These are phyloP conservation scores for Zaprionus tsacasi DNA, from an alignment of 1,140 invertebrate species.

Conservation along the genomic window DNA sequence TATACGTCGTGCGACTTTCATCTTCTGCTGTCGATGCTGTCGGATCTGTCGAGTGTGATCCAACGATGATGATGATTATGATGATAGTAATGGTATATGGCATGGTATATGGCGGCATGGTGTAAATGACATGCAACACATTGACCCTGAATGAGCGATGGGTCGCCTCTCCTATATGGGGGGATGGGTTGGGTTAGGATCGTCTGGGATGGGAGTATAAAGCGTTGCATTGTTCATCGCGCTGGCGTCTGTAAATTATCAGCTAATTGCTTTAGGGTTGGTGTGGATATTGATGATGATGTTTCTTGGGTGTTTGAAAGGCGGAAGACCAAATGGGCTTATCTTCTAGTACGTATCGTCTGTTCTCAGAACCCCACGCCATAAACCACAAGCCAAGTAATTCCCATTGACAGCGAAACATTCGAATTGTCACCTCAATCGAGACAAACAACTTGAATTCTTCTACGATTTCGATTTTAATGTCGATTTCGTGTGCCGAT, in stretches of 20 bases:
- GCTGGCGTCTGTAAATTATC: slow-evolving; percentile 59
- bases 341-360: background rate
- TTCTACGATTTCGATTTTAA: slow-evolving; percentile 34
- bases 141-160: slow-evolving; percentile 63
- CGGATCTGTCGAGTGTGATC: background rate
- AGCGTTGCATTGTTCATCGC: slow-evolving; percentile 57
- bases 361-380: slow-evolving; percentile 19
- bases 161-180: slow-evolving; percentile 5
- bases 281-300: slow-evolving; percentile 40
- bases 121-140: slow-evolving; percentile 66
- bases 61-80: slow-evolving; percentile 4
- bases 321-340: slow-evolving; percentile 45
- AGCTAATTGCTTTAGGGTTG: slow-evolving; percentile 31
- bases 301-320: slow-evolving; percentile 50
- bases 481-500: slow-evolving; percentile 51
- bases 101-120: slow-evolving; percentile 9
- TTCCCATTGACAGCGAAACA: slow-evolving; percentile 67
- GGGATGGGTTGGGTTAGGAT: background rate
- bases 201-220: slow-evolving; percentile 37
- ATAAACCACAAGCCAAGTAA: slow-evolving; percentile 49
- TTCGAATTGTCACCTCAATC: slow-evolving; percentile 67
- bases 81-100: background rate
- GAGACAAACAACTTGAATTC: slow-evolving; percentile 56
- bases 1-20: slow-evolving; percentile 35
- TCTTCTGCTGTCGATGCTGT: slow-evolving; percentile 27